Evolutionary conservation across 2,113 vertebrate species (phyloP), one percentile per base, ranked within the genome.

Genomic region (Sander vitreus): DNA sequence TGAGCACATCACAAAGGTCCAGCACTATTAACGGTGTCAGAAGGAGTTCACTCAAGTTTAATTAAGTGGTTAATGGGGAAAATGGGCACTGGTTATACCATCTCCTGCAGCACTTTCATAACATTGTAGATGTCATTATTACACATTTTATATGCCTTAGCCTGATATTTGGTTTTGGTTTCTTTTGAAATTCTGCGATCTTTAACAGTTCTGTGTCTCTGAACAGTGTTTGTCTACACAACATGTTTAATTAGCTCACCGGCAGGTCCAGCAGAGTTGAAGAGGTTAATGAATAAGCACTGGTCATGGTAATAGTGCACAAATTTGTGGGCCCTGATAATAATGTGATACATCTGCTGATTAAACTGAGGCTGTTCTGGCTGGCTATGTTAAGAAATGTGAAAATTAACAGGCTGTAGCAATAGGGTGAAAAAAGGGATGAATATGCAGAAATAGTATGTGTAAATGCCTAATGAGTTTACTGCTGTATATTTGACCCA

Each of bases 211-310:
- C 9, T 1, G 13, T 53, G 25, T 13, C 43, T 65, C 36, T 55
- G 66, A 27, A 63, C 45, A 27, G 10, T 23, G 45, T 30, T 39
- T 68, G 39, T 69, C n/a, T 5, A 10, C 14, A n/a, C 14, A 36
- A 63, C 48, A 21, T 48, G 5, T 65, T 64, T 68, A 72, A 63
- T 55, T 27, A 70, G 27, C 19, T 27, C 76, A 30, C 36, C 4
- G 0, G 21, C 33, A 6, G 33, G 33, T 33, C 33, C 33, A 33
- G 33, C 14, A 6, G 19, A 55, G 63, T 39, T n/a, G 19, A 33
- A 33, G 33, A 33, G 63, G 67, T 73, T 70, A 71, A 87, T 80
- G 36, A 68, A 59, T 74, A 50, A n/a, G 55, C 78, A 39, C 1
- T 55, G 25, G 21, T 65, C 27, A 43, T 16, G 14, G 55, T 18